phyloP scores from a whole-genome alignment of 2,888 invertebrate genomes.

The Eurois occulta region DNA sequence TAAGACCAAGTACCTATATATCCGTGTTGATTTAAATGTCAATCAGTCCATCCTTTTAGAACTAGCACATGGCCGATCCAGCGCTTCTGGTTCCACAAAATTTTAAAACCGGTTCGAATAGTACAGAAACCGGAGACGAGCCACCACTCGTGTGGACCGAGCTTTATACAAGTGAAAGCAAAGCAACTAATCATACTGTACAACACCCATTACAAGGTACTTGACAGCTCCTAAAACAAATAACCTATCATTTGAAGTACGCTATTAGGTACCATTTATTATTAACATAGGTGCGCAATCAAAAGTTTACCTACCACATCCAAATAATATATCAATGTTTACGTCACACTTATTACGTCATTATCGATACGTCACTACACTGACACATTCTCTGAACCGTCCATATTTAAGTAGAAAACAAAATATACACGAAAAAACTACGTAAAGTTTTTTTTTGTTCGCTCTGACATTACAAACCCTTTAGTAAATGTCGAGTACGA shows the following conservation, averaged over 20 bases:
- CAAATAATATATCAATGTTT: constrained; percentile 13
- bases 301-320: constrained; percentile 4
- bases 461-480: constrained; percentile 52
- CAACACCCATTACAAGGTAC: constrained; percentile 29
- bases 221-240: constrained; percentile 47
- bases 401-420: constrained; percentile 25
- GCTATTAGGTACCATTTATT: constrained; percentile 28
- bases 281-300: constrained; percentile 16
- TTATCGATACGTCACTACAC: neutral
- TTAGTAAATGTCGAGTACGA: constrained; percentile 32
- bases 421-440: neutral
- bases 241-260: constrained; percentile 42
- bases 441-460: constrained; percentile 30
- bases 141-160: neutral
- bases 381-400: constrained; percentile 35
- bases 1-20: neutral
- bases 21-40: constrained; percentile 13
- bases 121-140: constrained; percentile 16
- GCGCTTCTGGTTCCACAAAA: constrained; percentile 39
- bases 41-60: constrained; percentile 2
- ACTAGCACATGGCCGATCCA: constrained; percentile 18
- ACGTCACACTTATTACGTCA: constrained; percentile 12
- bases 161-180: constrained; percentile 46
- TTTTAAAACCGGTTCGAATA: constrained; percentile 33
- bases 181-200: constrained; percentile 41